A percentile compares a stretch with the other conserved stretches of the same genome.
Conservation (phyloP, 2,113 vertebrate genomes). For the Oceanites oceanicus region DNA sequence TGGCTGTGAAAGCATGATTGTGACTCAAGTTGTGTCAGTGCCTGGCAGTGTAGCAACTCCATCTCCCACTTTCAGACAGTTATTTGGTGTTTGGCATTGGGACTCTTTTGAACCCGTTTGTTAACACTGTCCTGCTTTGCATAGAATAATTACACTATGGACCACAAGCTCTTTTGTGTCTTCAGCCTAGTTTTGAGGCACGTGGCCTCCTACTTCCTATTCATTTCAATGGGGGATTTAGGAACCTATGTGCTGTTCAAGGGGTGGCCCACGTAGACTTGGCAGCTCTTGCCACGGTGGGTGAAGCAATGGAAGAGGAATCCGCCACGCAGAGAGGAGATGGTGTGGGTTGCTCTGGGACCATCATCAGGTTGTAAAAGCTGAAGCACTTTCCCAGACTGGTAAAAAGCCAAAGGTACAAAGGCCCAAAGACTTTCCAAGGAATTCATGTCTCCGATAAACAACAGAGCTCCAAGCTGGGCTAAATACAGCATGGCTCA, state of each 20-base stretch:
- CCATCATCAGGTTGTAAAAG: neutral
- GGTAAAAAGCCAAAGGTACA: constrained; percentile 12
- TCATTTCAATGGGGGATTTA: neutral
- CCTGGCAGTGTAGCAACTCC: neutral
- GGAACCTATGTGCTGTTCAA: neutral
- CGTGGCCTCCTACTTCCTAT: fast-evolving
- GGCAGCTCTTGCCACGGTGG: neutral
- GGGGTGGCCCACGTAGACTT: neutral
- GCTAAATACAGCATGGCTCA: neutral
- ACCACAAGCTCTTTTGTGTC: neutral
- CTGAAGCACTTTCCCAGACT: neutral
- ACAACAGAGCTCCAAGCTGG: neutral
- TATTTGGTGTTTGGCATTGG: fast-evolving
- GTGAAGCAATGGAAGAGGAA: neutral
- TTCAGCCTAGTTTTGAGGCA: neutral
- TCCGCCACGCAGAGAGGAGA: neutral
- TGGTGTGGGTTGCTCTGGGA: fast-evolving
- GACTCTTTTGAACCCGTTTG: neutral
- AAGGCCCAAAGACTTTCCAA: neutral
- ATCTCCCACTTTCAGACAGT: neutral
- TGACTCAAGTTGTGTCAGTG: neutral
- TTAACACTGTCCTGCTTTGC: neutral
- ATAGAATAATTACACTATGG: fast-evolving
- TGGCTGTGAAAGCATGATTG: neutral
- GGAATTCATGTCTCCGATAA: neutral